Evolutionary conservation across 2,888 invertebrate species (phyloP).

Genomic region (Ophioninae sp.): DNA sequence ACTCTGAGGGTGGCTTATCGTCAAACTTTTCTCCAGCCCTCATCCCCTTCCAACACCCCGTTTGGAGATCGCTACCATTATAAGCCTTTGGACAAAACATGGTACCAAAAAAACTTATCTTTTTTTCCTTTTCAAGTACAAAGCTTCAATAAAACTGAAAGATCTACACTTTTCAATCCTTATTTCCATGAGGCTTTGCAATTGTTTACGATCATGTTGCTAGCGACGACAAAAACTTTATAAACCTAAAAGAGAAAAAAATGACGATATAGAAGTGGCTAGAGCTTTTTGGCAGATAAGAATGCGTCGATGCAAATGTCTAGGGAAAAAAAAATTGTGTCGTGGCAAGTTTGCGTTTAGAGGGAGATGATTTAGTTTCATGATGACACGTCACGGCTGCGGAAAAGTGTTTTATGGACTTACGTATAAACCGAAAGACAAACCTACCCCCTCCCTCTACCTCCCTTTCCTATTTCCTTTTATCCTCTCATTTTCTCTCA

Average conservation of each 20-base stretch:
- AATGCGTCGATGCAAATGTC: neutral
- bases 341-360: neutral
- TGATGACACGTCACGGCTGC: slow-evolving; percentile 11
- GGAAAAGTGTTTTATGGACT: slow-evolving; percentile 34
- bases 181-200: neutral
- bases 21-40: slow-evolving; percentile 33
- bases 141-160: neutral
- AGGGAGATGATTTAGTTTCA: slow-evolving; percentile 34
- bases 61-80: neutral
- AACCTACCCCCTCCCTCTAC: slow-evolving; percentile 1
- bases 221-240: neutral
- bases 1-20: slow-evolving; percentile 35
- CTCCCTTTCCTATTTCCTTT: slow-evolving; percentile 2
- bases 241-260: neutral
- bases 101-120: neutral
- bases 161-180: neutral
- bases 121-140: slow-evolving; percentile 1
- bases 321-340: neutral
- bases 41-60: neutral
- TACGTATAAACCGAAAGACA: slow-evolving; percentile 31
- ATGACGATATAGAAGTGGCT: neutral
- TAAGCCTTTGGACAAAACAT: slow-evolving; percentile 10
- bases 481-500: slow-evolving; percentile 31
- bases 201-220: neutral
- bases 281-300: neutral